Evolutionary conservation across 2,113 vertebrate species (phyloP).

Genomic region (Philantomba maxwellii): DNA sequence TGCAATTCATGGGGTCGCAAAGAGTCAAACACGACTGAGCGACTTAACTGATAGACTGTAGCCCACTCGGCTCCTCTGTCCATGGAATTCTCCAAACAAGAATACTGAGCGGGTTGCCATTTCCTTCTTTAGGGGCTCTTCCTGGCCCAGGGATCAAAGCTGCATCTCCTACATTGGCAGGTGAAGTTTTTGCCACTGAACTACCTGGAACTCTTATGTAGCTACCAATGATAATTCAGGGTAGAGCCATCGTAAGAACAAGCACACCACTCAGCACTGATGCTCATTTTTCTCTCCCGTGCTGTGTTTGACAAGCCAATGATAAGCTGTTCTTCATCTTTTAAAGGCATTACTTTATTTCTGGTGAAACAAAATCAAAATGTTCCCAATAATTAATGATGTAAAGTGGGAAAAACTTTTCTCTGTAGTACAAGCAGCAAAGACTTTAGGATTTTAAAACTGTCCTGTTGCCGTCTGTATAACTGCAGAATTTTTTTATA

Average conservation of each 20-base stretch:
- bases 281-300: neutral
- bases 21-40: neutral
- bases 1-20: fast-evolving
- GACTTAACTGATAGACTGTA: neutral
- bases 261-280: neutral
- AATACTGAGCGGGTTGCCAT: neutral
- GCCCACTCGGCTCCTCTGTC: neutral
- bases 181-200: neutral
- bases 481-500: neutral
- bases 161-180: neutral
- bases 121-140: neutral
- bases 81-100: neutral
- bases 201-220: neutral
- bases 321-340: neutral
- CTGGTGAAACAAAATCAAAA: neutral
- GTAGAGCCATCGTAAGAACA: neutral
- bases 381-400: neutral
- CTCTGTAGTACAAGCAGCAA: neutral
- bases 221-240: neutral
- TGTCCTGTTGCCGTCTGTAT: neutral
- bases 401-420: neutral
- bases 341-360: neutral
- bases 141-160: neutral
- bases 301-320: neutral
- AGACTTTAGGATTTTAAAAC: neutral